These are phyloP conservation scores for Microdon myrmicae DNA, from an alignment of 2,888 invertebrate genomes.

Conservation along the genomic window DNA sequence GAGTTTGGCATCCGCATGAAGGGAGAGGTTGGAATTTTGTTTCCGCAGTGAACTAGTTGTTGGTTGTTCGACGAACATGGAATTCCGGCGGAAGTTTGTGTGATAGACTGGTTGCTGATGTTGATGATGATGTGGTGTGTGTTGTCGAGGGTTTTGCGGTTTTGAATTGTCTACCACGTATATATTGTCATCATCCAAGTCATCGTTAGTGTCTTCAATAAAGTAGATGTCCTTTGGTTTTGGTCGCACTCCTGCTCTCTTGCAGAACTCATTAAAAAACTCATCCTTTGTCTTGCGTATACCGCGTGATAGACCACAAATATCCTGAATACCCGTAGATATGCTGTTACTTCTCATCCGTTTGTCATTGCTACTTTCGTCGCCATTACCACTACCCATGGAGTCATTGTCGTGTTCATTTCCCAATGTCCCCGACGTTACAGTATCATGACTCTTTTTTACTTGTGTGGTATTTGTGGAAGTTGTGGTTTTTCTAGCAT, in stretches of 20 bases:
- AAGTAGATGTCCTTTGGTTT: constrained; percentile 66
- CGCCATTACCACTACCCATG: constrained; percentile 40
- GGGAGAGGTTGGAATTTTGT: constrained; percentile 62
- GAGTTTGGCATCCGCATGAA: constrained; percentile 57
- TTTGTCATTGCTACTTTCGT: constrained; percentile 43
- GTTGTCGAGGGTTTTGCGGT: constrained; percentile 25
- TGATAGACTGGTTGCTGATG: constrained; percentile 29
- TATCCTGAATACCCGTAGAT: constrained; percentile 50
- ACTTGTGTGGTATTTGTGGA: constrained; percentile 8
- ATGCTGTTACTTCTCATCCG: constrained; percentile 29
- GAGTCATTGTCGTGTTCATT: constrained; percentile 29
- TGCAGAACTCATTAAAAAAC: constrained; percentile 65
- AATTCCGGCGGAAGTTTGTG: constrained; percentile 57
- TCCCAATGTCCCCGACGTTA: constrained; percentile 23
- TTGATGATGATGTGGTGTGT: constrained; percentile 42
- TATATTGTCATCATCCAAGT: constrained; percentile 38
- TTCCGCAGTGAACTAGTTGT: constrained; percentile 55
- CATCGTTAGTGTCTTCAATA: constrained; percentile 55
- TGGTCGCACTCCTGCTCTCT: constrained; percentile 61
- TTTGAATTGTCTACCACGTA: constrained; percentile 39
- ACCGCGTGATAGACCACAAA: constrained; percentile 62
- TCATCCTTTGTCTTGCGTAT: constrained; percentile 65
- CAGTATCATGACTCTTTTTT: constrained; percentile 41
- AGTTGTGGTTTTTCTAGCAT: constrained; percentile 25
- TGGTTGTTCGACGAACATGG: constrained; percentile 59